Percentiles rank a stretch among this genome's conserved stretches.
These are phyloP conservation scores for Epinotia nisella DNA, from an alignment of 2,888 invertebrate species.

Conservation along the genomic window DNA sequence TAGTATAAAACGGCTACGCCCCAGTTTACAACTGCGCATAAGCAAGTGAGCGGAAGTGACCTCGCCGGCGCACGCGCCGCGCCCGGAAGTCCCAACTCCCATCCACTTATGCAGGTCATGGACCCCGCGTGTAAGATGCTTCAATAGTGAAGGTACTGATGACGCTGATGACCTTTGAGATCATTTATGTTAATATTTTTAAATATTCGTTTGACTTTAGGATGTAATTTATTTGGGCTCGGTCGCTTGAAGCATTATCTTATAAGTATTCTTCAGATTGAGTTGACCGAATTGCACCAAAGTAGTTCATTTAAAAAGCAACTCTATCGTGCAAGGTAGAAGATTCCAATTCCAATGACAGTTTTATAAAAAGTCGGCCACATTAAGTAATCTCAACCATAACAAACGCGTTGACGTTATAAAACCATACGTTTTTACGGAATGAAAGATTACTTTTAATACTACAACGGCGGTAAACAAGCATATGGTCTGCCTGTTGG, in stretches of 20 bases:
- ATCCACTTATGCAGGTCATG: slow-evolving; percentile 63
- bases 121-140: slow-evolving; percentile 58
- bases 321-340: no score
- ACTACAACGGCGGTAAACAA: no score
- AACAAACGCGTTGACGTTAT: no score
- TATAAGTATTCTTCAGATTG: no score
- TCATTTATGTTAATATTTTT: slow-evolving; percentile 11
- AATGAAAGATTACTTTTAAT: no score
- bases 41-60: slow-evolving; percentile 69
- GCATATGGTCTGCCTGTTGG: no score
- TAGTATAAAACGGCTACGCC: slow-evolving; percentile 9
- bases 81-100: slow-evolving; percentile 63
- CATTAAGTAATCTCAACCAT: no score
- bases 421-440: no score
- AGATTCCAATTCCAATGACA: no score
- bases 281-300: no score
- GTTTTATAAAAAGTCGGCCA: no score
- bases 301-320: no score
- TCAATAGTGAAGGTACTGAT: slow-evolving; percentile 16
- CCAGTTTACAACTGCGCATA: slow-evolving; percentile 58
- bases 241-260: neutral
- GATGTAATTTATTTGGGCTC: neutral
- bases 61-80: slow-evolving; percentile 61
- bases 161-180: slow-evolving; percentile 9
- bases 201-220: slow-evolving; percentile 1